Evolutionary conservation across 2,797 vertebrate genomes (phyloP).

Genomic region (Tachyglossus aculeatus): DNA sequence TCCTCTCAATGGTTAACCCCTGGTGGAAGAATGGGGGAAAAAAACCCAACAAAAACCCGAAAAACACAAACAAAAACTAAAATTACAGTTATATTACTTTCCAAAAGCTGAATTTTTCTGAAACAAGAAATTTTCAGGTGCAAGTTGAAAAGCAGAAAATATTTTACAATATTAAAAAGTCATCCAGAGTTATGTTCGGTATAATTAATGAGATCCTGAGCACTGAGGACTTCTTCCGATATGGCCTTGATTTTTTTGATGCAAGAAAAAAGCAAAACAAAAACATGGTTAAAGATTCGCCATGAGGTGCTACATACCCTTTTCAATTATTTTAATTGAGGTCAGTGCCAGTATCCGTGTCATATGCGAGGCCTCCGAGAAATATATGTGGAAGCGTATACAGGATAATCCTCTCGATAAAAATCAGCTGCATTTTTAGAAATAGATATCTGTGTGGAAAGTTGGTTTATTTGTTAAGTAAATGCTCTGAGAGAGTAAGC

Average conservation of each 20-base stretch:
- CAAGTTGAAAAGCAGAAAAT: slow-evolving; percentile 78
- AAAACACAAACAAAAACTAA: too few species aligned
- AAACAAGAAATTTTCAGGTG: slow-evolving; percentile 79
- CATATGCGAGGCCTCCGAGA: slow-evolving; percentile 58
- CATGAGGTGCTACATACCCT: slow-evolving; percentile 51
- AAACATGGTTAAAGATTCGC: slow-evolving; percentile 40
- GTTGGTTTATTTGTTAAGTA: slow-evolving; percentile 30
- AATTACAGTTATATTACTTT: slow-evolving; percentile 64
- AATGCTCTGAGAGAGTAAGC: slow-evolving; percentile 53
- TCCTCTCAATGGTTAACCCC: slow-evolving; percentile 56
- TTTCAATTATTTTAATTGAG: slow-evolving; percentile 52
- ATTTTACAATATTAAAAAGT: slow-evolving; percentile 79
- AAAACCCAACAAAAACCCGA: too few species aligned
- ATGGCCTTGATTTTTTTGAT: slow-evolving; percentile 65
- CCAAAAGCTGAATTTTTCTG: slow-evolving; percentile 61
- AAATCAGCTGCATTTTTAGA: slow-evolving; percentile 68
- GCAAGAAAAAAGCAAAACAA: slow-evolving; percentile 56
- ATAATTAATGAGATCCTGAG: slow-evolving; percentile 66
- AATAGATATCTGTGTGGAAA: slow-evolving; percentile 65
- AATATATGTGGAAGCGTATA: slow-evolving; percentile 57
- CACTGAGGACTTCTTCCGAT: slow-evolving; percentile 62
- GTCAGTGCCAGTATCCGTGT: slow-evolving; percentile 68
- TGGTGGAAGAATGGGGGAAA: slow-evolving; percentile 50
- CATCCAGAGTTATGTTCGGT: slow-evolving; percentile 59
- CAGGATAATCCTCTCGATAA: slow-evolving; percentile 62